Percentiles rank a stretch among this genome's conserved stretches.
These are phyloP conservation scores for Uloborus plumipes DNA, from an alignment of 2,888 invertebrate species.

Conservation along the genomic window DNA sequence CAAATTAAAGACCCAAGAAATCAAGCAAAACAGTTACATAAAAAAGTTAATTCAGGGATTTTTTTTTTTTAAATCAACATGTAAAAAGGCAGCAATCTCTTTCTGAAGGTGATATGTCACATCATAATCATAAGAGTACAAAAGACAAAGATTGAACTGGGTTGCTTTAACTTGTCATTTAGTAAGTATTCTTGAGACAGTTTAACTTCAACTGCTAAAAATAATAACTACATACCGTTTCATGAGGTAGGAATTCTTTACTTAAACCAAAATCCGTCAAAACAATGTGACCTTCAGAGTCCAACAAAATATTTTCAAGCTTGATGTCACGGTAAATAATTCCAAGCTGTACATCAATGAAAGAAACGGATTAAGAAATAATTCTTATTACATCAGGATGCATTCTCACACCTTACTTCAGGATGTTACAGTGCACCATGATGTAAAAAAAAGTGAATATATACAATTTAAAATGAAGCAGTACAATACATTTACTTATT, in stretches of 20 bases:
- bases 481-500: too few relatives aligned
- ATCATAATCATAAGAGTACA: background rate
- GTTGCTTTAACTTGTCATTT: too few relatives aligned
- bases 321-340: slow-evolving; percentile 99
- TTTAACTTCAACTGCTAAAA: background rate
- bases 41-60: too few relatives aligned
- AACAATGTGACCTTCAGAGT: slow-evolving; percentile 94
- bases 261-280: slow-evolving; percentile 97
- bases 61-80: too few relatives aligned
- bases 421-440: too few relatives aligned
- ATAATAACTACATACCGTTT: slow-evolving; percentile 73
- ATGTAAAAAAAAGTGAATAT: too few relatives aligned
- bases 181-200: background rate
- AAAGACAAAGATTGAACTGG: background rate
- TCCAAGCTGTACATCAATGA: slow-evolving; percentile 81
- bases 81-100: too few relatives aligned
- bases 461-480: too few relatives aligned
- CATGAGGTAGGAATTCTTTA: slow-evolving; percentile 86
- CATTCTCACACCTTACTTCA: too few relatives aligned
- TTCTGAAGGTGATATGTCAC: background rate
- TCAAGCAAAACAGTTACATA: too few relatives aligned
- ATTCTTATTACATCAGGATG: too few relatives aligned
- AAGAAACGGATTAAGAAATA: background rate
- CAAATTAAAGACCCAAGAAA: background rate
- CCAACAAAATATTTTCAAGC: slow-evolving; percentile 94